A percentile compares a stretch with the other conserved stretches of the same genome.
Conservation (phyloP, 2,888 invertebrate genomes). For the Caenorhabditis sp. region DNA sequence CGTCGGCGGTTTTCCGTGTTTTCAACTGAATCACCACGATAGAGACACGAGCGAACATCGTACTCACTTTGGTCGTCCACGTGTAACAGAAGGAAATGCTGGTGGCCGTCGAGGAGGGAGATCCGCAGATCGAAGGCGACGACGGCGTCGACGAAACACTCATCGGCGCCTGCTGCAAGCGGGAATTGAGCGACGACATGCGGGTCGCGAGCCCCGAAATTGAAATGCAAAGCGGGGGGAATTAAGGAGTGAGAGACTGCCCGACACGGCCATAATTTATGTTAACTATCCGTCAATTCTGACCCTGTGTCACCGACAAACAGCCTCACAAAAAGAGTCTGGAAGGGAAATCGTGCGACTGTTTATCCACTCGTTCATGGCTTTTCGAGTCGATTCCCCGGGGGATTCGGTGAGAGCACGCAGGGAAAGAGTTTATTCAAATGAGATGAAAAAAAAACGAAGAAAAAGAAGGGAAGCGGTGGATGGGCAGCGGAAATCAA, state of each 20-base stretch:
- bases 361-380: conserved; percentile 3
- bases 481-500: conserved; percentile 4
- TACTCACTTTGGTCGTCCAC: conserved; percentile 54
- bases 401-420: neutral
- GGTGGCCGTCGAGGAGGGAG: conserved; percentile 7
- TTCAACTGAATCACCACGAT: conserved; percentile 59
- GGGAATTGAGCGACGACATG: neutral
- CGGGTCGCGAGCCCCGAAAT: conserved; percentile 19
- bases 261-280: conserved; percentile 47
- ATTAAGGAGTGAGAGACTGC: conserved; percentile 19
- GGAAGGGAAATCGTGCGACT: neutral
- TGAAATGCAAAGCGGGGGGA: conserved; percentile 49
- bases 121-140: conserved; percentile 31
- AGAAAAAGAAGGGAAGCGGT: neutral
- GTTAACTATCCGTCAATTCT: conserved; percentile 14
- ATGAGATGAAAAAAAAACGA: conserved; percentile 24
- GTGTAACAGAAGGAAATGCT: conserved; percentile 59
- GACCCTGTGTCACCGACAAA: neutral
- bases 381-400: conserved; percentile 1
- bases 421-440: conserved; percentile 27
- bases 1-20: conserved; percentile 59
- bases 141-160: conserved; percentile 49
- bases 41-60: neutral
- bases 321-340: conserved; percentile 1
- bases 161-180: conserved; percentile 11